These are phyloP conservation scores for Ammodytes dubius DNA, from an alignment of 2,113 vertebrate species.

Conservation along the genomic window DNA sequence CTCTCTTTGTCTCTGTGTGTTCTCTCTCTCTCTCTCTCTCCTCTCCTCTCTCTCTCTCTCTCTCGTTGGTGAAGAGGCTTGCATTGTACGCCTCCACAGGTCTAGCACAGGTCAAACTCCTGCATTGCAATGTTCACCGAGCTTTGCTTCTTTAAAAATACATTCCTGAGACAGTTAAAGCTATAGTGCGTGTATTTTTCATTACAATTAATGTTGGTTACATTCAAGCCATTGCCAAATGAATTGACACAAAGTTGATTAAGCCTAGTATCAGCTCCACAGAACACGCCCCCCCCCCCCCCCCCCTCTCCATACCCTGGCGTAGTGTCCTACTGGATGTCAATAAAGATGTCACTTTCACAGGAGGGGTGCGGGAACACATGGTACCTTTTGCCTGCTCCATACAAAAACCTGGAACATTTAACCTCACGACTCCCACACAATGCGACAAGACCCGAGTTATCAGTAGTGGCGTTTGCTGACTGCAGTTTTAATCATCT, in stretches of 20 bases:
- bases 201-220: no score
- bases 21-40: slow-evolving; percentile 46
- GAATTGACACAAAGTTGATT: no score
- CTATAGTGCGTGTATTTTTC: no score
- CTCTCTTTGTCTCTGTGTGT: slow-evolving; percentile 37
- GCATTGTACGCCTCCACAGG: slow-evolving; percentile 59
- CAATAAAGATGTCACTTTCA: not conserved
- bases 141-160: slow-evolving; percentile 46
- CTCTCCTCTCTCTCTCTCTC: no score
- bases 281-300: not conserved
- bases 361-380: not conserved
- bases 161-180: slow-evolving; percentile 49
- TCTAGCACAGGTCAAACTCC: slow-evolving; percentile 48
- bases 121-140: slow-evolving; percentile 33
- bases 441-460: slow-evolving; percentile 24
- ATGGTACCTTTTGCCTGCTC: not conserved
- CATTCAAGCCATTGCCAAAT: no score
- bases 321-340: no score
- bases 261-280: no score
- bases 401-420: not conserved
- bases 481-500: slow-evolving; percentile 74
- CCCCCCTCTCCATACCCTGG: not conserved
- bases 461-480: slow-evolving; percentile 47
- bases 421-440: slow-evolving; percentile 39
- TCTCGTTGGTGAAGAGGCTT: slow-evolving; percentile 52